Conservation (phyloP, 2,113 vertebrate genomes). For the Corythoichthys intestinalis region DNA sequence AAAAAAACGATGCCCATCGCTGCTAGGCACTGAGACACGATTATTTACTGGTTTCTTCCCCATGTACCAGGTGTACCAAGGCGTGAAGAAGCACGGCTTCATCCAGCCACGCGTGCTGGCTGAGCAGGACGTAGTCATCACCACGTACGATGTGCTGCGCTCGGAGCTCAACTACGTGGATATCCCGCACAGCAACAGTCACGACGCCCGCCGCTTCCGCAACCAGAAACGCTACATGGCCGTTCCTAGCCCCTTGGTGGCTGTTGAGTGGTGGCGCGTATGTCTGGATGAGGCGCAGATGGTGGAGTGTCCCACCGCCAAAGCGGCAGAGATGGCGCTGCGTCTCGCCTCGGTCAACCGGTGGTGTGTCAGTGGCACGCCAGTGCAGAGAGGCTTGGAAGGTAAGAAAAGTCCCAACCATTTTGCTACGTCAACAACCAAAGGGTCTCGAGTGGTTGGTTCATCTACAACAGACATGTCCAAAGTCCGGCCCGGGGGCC, state of each 20-base stretch:
- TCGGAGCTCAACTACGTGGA: conserved; percentile 94
- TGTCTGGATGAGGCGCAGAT: conserved; percentile 98
- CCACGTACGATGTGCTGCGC: conserved; percentile 94
- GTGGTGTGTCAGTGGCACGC: conserved; percentile 97
- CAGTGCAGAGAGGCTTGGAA: conserved; percentile 95
- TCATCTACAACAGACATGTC: too few relatives aligned
- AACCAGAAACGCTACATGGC: conserved; percentile 99
- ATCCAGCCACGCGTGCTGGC: conserved; percentile 91
- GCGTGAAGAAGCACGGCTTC: conserved; percentile 96
- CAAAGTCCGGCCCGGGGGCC: too few relatives aligned
- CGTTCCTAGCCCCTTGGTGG: conserved; percentile 93
- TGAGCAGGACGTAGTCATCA: conserved; percentile 97
- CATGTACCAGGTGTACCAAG: conserved; percentile 84
- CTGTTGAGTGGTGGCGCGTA: conserved; percentile 98
- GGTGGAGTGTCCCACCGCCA: conserved; percentile 95
- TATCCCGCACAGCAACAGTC: conserved; percentile 94
- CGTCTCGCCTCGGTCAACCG: conserved; percentile 91
- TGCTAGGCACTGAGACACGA: too few relatives aligned
- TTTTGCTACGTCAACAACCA: too few relatives aligned
- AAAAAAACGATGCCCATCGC: too few relatives aligned
- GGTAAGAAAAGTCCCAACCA: conserved; percentile 66
- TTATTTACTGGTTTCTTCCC: not conserved
- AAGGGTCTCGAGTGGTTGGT: too few relatives aligned
- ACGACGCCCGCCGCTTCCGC: conserved; percentile 89
- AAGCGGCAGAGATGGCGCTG: conserved; percentile 97